These are phyloP conservation scores for Ptychobarbus kaznakovi DNA, from an alignment of 2,797 vertebrate species.

Conservation along the genomic window DNA sequence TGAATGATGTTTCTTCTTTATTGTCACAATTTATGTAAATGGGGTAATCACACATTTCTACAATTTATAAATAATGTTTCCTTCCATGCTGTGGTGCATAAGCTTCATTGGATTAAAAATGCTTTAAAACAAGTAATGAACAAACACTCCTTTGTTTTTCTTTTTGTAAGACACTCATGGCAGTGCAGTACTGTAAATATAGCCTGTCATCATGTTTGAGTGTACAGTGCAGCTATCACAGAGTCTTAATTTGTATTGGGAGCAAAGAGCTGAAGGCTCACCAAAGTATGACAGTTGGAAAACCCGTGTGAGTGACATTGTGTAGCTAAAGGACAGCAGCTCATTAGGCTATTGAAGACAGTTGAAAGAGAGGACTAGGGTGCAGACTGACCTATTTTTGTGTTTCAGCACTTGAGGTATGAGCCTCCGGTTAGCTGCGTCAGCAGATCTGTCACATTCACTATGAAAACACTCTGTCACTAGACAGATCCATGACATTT, in stretches of 20 bases:
- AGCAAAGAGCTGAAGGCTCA: conserved; percentile 16
- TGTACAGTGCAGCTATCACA: background rate
- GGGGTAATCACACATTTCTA: background rate
- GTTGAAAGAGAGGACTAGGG: conserved; percentile 56
- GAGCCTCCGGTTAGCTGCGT: conserved; percentile 64
- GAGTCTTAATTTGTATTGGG: conserved; percentile 8
- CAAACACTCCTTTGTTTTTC: background rate
- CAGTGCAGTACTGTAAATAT: conserved; percentile 45
- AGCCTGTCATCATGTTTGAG: background rate
- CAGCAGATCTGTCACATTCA: conserved; percentile 62
- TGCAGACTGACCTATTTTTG: conserved; percentile 67
- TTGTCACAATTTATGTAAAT: background rate
- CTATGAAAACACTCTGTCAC: conserved; percentile 48
- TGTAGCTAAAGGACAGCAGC: conserved; percentile 61
- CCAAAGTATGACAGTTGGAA: conserved; percentile 37
- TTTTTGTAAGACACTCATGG: background rate
- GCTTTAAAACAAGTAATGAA: conserved; percentile 55
- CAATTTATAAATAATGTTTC: conserved; percentile 60
- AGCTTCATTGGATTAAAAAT: conserved; percentile 56
- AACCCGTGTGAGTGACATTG: conserved; percentile 71
- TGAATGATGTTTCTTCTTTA: background rate
- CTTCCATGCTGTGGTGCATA: conserved; percentile 15
- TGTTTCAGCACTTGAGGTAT: conserved; percentile 65
- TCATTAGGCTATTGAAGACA: conserved; percentile 75
- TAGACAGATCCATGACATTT: conserved; percentile 58